These are phyloP conservation scores for Basileuterus tristriatus DNA, from an alignment of 2,797 vertebrate genomes.

Conservation along the genomic window DNA sequence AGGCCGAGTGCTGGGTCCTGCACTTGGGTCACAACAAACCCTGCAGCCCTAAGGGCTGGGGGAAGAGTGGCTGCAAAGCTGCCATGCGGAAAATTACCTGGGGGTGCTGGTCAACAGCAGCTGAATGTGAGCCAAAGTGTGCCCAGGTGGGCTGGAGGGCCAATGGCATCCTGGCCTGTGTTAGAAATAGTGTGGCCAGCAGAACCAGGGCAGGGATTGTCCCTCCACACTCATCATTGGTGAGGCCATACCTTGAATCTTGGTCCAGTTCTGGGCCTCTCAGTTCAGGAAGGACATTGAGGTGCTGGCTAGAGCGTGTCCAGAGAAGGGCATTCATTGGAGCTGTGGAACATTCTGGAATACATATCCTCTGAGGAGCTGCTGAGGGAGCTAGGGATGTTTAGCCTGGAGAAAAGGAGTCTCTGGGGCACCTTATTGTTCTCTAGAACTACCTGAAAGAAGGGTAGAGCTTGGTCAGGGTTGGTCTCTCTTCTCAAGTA, in stretches of 20 bases:
- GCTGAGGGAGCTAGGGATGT: neutral
- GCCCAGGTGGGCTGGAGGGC: neutral
- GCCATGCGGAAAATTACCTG: rapidly evolving
- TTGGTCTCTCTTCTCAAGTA: neutral
- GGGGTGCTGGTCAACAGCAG: rapidly evolving
- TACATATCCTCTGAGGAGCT: neutral
- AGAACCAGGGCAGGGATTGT: neutral
- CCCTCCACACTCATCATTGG: neutral
- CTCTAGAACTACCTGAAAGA: neutral
- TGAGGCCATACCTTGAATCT: neutral
- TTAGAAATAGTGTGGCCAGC: neutral
- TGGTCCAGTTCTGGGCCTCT: neutral
- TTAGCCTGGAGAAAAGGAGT: neutral
- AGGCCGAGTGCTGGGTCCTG: rapidly evolving
- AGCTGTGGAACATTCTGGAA: neutral
- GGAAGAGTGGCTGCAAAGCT: neutral
- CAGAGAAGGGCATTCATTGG: neutral
- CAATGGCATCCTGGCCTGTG: neutral
- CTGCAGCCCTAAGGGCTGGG: rapidly evolving
- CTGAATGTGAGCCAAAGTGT: neutral
- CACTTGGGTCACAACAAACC: neutral
- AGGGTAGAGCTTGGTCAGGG: neutral
- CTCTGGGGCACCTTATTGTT: rapidly evolving
- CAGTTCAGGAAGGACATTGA: neutral
- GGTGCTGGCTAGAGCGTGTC: neutral